Conservation (phyloP, 2,888 invertebrate species). For the Drosophila melanosoma region DNA sequence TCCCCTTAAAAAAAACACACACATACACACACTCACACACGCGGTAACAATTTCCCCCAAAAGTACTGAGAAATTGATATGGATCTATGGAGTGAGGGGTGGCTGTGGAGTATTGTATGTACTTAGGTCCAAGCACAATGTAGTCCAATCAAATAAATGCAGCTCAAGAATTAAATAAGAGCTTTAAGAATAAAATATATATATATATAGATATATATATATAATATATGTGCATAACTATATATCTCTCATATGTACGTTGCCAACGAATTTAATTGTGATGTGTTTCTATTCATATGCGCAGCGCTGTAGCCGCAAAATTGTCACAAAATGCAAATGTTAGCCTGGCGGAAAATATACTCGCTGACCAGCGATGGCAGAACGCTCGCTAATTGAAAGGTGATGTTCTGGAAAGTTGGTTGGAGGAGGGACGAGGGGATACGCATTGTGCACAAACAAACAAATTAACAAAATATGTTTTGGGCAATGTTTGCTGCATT, state of each 20-base stretch:
- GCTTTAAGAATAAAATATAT: not conserved
- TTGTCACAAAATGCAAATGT: not conserved
- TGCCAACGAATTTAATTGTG: not conserved
- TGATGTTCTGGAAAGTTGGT: not conserved
- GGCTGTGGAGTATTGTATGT: not conserved
- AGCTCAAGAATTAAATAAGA: not conserved
- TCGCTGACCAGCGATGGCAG: slow-evolving; percentile 10
- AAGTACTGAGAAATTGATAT: not conserved
- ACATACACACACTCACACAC: not conserved
- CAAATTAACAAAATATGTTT: slow-evolving; percentile 64
- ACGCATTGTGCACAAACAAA: slow-evolving; percentile 35
- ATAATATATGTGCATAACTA: not conserved
- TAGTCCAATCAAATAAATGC: slow-evolving; percentile 12
- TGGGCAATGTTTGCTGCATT: slow-evolving; percentile 14
- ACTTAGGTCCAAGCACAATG: slow-evolving; percentile 7
- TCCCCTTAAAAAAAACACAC: not conserved
- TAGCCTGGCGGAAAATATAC: not conserved
- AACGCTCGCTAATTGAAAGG: slow-evolving; percentile 5
- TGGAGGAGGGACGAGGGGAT: not conserved
- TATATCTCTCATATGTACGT: not conserved
- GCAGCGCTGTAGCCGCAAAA: slow-evolving; percentile 9
- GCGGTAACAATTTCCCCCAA: not conserved
- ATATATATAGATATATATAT: not conserved
- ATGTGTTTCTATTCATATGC: slow-evolving; percentile 9
- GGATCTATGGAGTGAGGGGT: too few species aligned